phyloP scores from a whole-genome alignment of 1,140 invertebrate genomes.

The Sipha flava region DNA sequence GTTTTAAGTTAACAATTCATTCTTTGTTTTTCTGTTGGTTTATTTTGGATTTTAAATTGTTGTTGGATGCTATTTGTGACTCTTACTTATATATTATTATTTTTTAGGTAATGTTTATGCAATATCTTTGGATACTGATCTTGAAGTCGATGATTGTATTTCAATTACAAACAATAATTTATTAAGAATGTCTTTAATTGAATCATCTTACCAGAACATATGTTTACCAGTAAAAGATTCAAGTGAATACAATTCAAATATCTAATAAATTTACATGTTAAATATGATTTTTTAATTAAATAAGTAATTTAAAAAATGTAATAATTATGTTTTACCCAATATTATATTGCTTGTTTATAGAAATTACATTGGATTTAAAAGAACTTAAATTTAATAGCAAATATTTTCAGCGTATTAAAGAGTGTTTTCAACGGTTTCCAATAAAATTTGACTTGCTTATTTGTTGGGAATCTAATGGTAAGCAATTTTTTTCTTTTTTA shows the following conservation, averaged over 20 bases:
- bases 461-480: conserved; percentile 13
- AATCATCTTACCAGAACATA: background rate
- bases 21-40: no score
- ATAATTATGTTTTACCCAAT: no score
- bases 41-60: no score
- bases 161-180: conserved; percentile 11
- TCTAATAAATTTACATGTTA: no score
- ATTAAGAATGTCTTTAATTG: background rate
- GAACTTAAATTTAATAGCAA: background rate
- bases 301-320: no score
- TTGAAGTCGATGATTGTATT: background rate
- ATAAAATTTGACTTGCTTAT: background rate
- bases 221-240: conserved; percentile 10
- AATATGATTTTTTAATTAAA: no score
- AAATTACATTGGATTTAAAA: background rate
- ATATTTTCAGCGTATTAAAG: conserved; percentile 6
- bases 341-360: background rate
- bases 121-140: background rate
- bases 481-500: background rate
- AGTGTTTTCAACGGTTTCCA: background rate
- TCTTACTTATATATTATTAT: background rate
- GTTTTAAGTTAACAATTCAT: no score
- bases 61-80: no score
- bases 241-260: background rate
- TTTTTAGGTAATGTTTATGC: conserved; percentile 1